Evolutionary conservation across 2,888 invertebrate genomes (phyloP).

Genomic region (Drosophila recens): DNA sequence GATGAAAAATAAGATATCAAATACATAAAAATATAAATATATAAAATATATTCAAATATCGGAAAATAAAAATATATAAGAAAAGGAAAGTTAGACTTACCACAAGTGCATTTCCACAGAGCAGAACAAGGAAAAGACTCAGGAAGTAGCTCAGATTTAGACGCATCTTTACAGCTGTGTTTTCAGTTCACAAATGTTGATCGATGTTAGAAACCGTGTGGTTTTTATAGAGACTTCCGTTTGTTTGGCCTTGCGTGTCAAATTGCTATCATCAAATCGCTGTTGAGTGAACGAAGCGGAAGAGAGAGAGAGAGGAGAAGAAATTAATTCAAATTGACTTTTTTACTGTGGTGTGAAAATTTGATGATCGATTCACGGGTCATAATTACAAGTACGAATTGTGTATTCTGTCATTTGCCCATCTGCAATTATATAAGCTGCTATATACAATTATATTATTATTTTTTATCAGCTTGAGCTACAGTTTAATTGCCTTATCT

Average conservation of each 20-base stretch:
- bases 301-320: not conserved
- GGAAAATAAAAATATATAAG: no score
- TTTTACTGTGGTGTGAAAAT: conserved; percentile 30
- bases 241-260: conserved; percentile 41
- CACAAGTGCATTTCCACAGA: conserved; percentile 50
- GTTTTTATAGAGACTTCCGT: conserved; percentile 27
- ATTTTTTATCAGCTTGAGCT: conserved; percentile 20
- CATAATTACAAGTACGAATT: conserved; percentile 6
- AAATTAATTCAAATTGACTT: conserved; percentile 24
- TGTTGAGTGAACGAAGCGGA: not conserved
- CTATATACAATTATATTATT: conserved; percentile 13
- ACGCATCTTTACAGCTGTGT: conserved; percentile 43
- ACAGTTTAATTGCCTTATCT: conserved; percentile 19
- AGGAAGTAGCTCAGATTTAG: conserved; percentile 37
- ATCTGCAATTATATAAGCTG: conserved; percentile 25
- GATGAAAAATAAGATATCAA: no score
- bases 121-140: conserved; percentile 35
- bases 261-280: conserved; percentile 36
- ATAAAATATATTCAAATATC: no score
- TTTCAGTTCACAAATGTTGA: conserved; percentile 25
- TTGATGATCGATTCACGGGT: conserved; percentile 3
- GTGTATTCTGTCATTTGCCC: conserved; percentile 2
- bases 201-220: not conserved
- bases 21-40: no score
- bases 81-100: conserved; percentile 23